Evolutionary conservation across 2,888 invertebrate species (phyloP).

Genomic region (Apamea monoglypha): DNA sequence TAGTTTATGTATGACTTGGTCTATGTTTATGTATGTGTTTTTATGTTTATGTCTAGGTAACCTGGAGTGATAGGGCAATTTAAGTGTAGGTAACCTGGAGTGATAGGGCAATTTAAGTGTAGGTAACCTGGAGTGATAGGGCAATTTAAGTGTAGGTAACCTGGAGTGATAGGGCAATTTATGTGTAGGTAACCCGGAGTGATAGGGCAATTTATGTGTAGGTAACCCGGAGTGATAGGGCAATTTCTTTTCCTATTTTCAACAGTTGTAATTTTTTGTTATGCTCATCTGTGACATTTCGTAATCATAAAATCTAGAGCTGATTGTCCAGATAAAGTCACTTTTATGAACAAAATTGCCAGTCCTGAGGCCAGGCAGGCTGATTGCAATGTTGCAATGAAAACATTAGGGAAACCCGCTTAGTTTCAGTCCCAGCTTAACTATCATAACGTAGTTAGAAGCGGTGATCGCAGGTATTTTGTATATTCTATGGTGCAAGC

Average conservation of each 20-base stretch:
- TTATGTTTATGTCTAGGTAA: too few species aligned
- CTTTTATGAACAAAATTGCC: not conserved
- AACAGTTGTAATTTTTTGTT: not conserved
- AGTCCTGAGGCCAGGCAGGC: not conserved
- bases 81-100: not conserved
- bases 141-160: not conserved
- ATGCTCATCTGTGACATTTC: not conserved
- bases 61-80: not conserved
- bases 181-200: too few species aligned
- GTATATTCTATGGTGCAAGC: not conserved
- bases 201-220: not conserved
- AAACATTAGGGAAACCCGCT: not conserved
- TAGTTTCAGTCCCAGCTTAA: not conserved
- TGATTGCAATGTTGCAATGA: not conserved
- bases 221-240: too few species aligned
- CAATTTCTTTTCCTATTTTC: not conserved
- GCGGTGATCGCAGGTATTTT: not conserved
- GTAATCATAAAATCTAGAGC: not conserved
- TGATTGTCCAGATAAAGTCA: not conserved
- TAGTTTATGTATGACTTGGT: not conserved
- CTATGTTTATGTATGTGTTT: too few species aligned
- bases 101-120: not conserved
- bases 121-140: too few species aligned
- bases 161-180: not conserved
- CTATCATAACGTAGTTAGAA: not conserved